phyloP scores from a whole-genome alignment of 2,113 vertebrate species.

The Lethenteron camtschaticum region DNA sequence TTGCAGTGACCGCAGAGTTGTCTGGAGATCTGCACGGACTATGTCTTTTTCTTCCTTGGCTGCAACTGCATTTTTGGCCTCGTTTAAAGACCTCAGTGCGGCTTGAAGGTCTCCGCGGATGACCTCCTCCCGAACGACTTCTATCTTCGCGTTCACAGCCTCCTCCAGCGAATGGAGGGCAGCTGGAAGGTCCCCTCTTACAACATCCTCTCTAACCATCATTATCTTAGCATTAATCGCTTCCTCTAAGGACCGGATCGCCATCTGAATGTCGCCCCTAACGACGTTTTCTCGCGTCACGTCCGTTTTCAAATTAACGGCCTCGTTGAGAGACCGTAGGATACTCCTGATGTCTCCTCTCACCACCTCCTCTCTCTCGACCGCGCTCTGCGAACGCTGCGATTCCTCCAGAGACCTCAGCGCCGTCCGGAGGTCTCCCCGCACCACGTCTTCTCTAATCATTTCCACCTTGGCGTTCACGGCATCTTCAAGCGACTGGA shows the following conservation, averaged over 20 bases:
- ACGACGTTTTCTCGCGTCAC: neutral
- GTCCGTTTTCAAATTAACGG: too few relatives aligned
- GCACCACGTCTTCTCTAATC: conserved; percentile 33
- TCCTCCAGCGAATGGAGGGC: conserved; percentile 46
- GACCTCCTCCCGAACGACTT: conserved; percentile 35
- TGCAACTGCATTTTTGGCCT: neutral
- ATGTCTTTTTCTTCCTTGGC: neutral
- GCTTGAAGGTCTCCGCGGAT: conserved; percentile 32
- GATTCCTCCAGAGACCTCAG: neutral
- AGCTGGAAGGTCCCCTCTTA: conserved; percentile 40
- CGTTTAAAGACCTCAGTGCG: neutral
- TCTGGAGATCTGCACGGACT: conserved; percentile 13
- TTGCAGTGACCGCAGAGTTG: conserved; percentile 33
- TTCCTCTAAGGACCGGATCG: conserved; percentile 34
- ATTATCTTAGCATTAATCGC: conserved; percentile 28
- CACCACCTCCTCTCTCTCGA: conserved; percentile 47
- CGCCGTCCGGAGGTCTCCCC: conserved; percentile 25
- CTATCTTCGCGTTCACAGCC: conserved; percentile 28
- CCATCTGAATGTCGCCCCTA: conserved; percentile 16
- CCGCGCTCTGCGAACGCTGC: conserved; percentile 15
- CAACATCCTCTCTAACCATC: conserved; percentile 31
- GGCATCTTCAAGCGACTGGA: conserved; percentile 46
- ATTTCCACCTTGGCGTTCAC: conserved; percentile 28
- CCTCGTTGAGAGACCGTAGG: too few relatives aligned
- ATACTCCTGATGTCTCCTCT: conserved; percentile 33